Percentiles rank a stretch among this genome's conserved stretches.
Conservation (phyloP, 2,797 vertebrate species). For the Sciurus vulgaris region DNA sequence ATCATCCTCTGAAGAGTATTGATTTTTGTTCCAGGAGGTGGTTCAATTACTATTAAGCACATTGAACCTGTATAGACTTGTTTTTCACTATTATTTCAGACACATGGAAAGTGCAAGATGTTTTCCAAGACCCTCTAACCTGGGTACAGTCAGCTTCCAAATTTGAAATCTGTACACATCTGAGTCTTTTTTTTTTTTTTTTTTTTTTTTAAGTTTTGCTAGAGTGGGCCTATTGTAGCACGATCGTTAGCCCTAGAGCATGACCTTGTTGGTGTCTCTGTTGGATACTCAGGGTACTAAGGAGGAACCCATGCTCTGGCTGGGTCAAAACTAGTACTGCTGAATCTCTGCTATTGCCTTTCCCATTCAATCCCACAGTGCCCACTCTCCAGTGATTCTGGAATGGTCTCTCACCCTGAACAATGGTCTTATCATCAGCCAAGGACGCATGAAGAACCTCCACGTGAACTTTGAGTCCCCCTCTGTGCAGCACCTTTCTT, state of each 20-base stretch:
- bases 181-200: background rate
- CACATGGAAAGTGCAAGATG: background rate
- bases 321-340: background rate
- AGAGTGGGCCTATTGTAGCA: background rate
- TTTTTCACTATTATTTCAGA: background rate
- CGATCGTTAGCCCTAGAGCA: background rate
- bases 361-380: background rate
- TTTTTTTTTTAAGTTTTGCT: background rate
- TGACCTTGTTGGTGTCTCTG: background rate
- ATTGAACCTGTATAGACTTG: background rate
- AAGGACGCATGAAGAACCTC: background rate
- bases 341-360: background rate
- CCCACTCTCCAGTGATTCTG: background rate
- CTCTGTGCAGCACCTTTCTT: background rate
- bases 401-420: background rate
- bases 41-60: background rate
- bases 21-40: background rate
- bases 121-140: background rate
- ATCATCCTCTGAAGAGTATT: background rate
- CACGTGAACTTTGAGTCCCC: background rate
- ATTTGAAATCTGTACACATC: background rate
- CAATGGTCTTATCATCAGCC: background rate
- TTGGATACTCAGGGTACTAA: background rate
- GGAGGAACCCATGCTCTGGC: background rate
- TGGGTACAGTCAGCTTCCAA: background rate